Evolutionary conservation across 2,888 invertebrate species (phyloP), one percentile per base, ranked within the genome.

Genomic region (Stenodera caucasica): DNA sequence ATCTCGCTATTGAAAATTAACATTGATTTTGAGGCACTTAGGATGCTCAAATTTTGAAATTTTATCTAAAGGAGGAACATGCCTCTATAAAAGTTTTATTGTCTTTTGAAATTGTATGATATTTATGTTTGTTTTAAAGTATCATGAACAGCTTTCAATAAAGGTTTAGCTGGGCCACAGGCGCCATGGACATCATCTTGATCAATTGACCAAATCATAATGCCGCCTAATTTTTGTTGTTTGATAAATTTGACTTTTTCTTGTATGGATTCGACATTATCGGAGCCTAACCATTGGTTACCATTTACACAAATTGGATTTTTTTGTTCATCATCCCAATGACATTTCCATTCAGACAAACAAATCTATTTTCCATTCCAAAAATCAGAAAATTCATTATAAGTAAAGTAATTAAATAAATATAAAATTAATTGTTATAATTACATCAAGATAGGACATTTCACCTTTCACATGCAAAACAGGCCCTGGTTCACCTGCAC

Each of bases 121-220:
- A 12, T 45, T 45, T 45, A 21, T n/a, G 2, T 2, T 33, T 21
- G 14, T n/a, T 50, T 21, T 12, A 52, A 29, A 52, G 30, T 18
- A 21, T 52, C 52, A 33, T 21, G 21, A 52, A 52, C 33, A 8
- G 30, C 9, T 9, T 1, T 32, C 9, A 52, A 15, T 2, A 52
- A 9, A 0, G 52, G 52, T 1, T 52, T 52, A 15, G 52, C 14
- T 45, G 52, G 49, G 32, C 72, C 72, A 60, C 70, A 73, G 12
- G 63, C 55, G 8, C 73, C 73, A 26, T 53, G 59, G 1, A 68
- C 55, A 37, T 73, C 73, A 53, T 73, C 72, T 30, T 45, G 53
- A 40, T 68, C 66, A 29, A 73, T 66, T 8, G 69, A 60, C 73
- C 72, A 73, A 49, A 72, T 59, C 72, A 72, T 73, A 2, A 67